A percentile compares a stretch with the other conserved stretches of the same genome.
Conservation (phyloP, 2,888 invertebrate genomes). For the Cotesia congregata region DNA sequence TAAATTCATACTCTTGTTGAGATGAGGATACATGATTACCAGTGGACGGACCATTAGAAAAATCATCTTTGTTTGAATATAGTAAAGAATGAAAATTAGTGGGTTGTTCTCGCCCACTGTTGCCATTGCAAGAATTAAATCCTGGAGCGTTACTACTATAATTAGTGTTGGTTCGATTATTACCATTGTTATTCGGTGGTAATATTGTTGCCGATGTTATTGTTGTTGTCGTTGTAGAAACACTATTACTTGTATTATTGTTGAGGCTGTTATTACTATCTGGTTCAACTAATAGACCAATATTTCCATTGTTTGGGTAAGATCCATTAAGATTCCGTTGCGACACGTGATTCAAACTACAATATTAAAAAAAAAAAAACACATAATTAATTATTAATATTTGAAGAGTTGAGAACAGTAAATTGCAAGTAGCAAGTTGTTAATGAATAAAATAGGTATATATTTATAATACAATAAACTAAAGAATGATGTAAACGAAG, state of each 20-base stretch:
- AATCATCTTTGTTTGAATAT: slow-evolving; percentile 64
- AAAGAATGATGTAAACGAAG: slow-evolving; percentile 48
- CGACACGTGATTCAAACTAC: slow-evolving; percentile 63
- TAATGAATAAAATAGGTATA: neutral
- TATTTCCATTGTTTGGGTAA: slow-evolving; percentile 53
- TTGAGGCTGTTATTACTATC: slow-evolving; percentile 61
- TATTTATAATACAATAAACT: slow-evolving; percentile 50
- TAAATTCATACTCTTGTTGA: slow-evolving; percentile 63
- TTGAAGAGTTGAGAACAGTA: neutral
- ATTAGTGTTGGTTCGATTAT: slow-evolving; percentile 12
- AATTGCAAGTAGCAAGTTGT: neutral
- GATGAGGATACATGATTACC: slow-evolving; percentile 68
- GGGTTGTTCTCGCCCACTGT: slow-evolving; percentile 41
- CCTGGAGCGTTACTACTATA: neutral
- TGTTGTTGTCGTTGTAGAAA: slow-evolving; percentile 6
- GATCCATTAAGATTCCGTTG: slow-evolving; percentile 57
- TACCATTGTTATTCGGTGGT: neutral
- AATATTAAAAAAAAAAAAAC: slow-evolving; percentile 36
- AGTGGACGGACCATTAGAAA: slow-evolving; percentile 60
- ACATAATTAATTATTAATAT: neutral
- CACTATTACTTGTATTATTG: slow-evolving; percentile 15
- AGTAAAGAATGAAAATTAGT: slow-evolving; percentile 64
- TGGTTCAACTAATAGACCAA: slow-evolving; percentile 55
- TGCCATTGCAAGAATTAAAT: slow-evolving; percentile 27
- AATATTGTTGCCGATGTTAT: neutral